Conservation (phyloP, 1,140 invertebrate genomes). For the Papilio glaucus region DNA sequence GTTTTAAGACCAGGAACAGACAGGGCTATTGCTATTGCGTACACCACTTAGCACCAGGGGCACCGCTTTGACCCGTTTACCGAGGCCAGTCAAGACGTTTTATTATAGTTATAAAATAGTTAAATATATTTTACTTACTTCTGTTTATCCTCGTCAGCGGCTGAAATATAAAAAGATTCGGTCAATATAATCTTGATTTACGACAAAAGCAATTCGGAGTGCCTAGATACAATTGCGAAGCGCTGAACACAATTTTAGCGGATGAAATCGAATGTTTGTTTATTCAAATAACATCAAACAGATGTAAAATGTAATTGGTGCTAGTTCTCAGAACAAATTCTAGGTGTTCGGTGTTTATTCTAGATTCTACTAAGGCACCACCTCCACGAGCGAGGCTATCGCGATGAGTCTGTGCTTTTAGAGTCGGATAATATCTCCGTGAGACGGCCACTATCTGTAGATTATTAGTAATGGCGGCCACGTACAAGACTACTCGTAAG, state of each 20-base stretch:
- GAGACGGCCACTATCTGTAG: no score
- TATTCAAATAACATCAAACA: constrained; percentile 57
- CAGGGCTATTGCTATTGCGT: no score
- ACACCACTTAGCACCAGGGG: neutral
- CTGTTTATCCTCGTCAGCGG: constrained; percentile 83
- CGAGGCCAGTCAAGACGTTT: constrained; percentile 1
- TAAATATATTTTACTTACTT: constrained; percentile 69
- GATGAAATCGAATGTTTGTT: constrained; percentile 46
- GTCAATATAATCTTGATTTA: constrained; percentile 15
- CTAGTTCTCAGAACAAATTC: constrained; percentile 54
- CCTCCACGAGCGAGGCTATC: no score
- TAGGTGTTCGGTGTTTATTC: constrained; percentile 45
- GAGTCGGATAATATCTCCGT: no score
- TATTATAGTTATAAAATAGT: constrained; percentile 15
- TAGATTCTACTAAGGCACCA: neutral
- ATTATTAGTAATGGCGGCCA: no score
- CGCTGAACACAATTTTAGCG: constrained; percentile 21
- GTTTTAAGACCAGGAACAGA: no score
- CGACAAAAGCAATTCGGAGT: constrained; percentile 25
- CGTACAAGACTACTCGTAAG: no score
- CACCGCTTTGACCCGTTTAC: neutral
- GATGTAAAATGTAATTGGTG: constrained; percentile 52
- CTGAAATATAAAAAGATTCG: constrained; percentile 69
- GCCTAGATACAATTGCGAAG: constrained; percentile 38
- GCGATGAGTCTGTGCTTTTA: no score